Conservation (phyloP, 2,888 invertebrate genomes). For the Salpingus planirostris region DNA sequence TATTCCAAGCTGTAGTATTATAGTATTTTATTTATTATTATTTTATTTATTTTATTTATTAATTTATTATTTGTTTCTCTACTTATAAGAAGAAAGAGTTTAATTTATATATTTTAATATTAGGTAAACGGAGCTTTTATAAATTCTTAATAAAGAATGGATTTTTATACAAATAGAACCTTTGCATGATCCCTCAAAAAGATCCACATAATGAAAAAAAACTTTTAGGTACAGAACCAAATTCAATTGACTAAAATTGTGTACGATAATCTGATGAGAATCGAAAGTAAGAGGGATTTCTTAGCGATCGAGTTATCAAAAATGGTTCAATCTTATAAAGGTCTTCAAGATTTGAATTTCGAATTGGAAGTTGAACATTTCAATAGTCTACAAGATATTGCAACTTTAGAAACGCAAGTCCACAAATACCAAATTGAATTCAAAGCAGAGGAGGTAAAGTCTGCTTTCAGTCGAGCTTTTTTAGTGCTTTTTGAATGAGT, state of each 20-base stretch:
- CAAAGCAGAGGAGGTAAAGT: conserved; percentile 28
- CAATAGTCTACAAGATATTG: conserved; percentile 33
- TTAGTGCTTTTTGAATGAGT: too few species aligned
- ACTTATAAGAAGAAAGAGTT: too few species aligned
- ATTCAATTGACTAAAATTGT: conserved; percentile 8
- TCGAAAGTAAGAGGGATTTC: conserved; percentile 16
- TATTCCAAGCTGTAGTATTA: too few species aligned
- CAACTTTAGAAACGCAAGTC: conserved; percentile 31
- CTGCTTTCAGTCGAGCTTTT: too few species aligned
- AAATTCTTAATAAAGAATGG: too few species aligned
- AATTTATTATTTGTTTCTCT: conserved; percentile 4
- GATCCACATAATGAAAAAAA: too few species aligned
- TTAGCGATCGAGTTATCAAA: conserved; percentile 2
- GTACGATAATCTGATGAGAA: conserved; percentile 13
- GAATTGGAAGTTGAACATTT: conserved; percentile 36
- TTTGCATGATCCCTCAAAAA: too few species aligned
- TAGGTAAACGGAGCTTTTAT: too few species aligned
- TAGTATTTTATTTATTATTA: too few species aligned
- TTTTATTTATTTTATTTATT: too few species aligned
- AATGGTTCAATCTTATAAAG: conserved; percentile 10
- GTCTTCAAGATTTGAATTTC: conserved; percentile 33
- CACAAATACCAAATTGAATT: conserved; percentile 32
- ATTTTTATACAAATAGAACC: too few species aligned
- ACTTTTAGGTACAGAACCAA: conserved; percentile 11
- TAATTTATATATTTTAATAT: too few species aligned